Conservation (phyloP, 2,888 invertebrate species). For the Lacanobia oleracea region DNA sequence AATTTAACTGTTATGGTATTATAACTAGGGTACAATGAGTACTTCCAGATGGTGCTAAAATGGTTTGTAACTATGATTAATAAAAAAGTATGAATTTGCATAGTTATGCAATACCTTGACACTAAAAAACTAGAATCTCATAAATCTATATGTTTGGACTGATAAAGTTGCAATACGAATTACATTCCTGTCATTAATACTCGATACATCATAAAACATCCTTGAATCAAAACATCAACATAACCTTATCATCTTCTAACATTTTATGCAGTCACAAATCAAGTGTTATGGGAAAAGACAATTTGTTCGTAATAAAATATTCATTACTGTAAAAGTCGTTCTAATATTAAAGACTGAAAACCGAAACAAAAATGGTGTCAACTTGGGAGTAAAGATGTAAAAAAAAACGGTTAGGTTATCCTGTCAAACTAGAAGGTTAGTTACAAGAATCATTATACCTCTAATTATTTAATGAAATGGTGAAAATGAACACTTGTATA, state of each 20-base stretch:
- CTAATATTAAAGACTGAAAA: slow-evolving; percentile 77
- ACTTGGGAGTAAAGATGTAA: slow-evolving; percentile 65
- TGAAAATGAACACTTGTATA: slow-evolving; percentile 24
- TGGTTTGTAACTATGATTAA: not conserved
- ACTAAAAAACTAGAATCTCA: not conserved
- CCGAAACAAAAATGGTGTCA: slow-evolving; percentile 88
- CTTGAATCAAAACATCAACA: slow-evolving; percentile 89
- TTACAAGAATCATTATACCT: slow-evolving; percentile 60
- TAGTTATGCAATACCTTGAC: slow-evolving; percentile 1
- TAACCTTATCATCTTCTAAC: slow-evolving; percentile 82
- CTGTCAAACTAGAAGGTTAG: slow-evolving; percentile 87
- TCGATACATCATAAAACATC: slow-evolving; percentile 65
- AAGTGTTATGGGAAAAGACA: slow-evolving; percentile 26
- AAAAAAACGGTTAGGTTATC: slow-evolving; percentile 85
- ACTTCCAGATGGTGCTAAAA: slow-evolving; percentile 6
- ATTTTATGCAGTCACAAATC: slow-evolving; percentile 26
- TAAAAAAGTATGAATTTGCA: slow-evolving; percentile 2
- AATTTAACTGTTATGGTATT: not conserved
- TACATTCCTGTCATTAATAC: slow-evolving; percentile 50
- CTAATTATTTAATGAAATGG: slow-evolving; percentile 23
- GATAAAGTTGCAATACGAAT: slow-evolving; percentile 3
- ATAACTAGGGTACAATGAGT: not conserved
- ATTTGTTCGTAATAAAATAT: slow-evolving; percentile 31
- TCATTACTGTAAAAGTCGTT: slow-evolving; percentile 53
- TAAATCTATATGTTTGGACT: not conserved